phyloP scores from a whole-genome alignment of 2,888 invertebrate species.

The Drosophila tripunctata region DNA sequence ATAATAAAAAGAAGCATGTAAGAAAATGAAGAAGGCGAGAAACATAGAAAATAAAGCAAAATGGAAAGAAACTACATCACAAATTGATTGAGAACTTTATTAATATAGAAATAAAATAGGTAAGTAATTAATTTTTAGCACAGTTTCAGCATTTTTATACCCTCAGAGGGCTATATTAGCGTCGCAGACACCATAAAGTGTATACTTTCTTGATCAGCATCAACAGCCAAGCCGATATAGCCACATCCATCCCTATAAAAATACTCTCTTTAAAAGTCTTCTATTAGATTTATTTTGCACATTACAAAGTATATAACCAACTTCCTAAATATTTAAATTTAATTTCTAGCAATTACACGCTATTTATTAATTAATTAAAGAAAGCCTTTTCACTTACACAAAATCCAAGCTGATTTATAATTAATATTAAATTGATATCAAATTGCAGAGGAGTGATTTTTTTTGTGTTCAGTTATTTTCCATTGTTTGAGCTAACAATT shows the following conservation, averaged over 20 bases:
- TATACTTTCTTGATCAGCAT: no score
- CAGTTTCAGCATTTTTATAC: no score
- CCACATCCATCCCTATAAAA: no score
- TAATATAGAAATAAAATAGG: no score
- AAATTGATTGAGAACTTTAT: not conserved
- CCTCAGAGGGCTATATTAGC: no score
- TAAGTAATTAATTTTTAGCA: no score
- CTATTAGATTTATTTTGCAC: no score
- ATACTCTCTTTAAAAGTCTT: no score
- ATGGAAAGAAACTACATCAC: constrained; percentile 22
- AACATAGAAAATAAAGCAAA: constrained; percentile 46
- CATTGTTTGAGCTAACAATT: constrained; percentile 8
- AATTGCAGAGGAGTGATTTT: no score
- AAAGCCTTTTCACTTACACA: not conserved
- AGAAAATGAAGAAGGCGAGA: constrained; percentile 11
- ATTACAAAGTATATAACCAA: not conserved
- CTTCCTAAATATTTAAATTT: not conserved
- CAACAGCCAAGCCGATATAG: no score
- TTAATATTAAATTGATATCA: constrained; percentile 24
- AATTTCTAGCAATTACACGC: not conserved
- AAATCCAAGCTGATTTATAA: not conserved
- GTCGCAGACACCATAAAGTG: no score
- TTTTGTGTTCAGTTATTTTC: not conserved
- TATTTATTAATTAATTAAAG: not conserved
- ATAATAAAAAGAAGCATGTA: constrained; percentile 13